Conservation (phyloP, 2,888 invertebrate genomes). For the Hesperia comma region DNA sequence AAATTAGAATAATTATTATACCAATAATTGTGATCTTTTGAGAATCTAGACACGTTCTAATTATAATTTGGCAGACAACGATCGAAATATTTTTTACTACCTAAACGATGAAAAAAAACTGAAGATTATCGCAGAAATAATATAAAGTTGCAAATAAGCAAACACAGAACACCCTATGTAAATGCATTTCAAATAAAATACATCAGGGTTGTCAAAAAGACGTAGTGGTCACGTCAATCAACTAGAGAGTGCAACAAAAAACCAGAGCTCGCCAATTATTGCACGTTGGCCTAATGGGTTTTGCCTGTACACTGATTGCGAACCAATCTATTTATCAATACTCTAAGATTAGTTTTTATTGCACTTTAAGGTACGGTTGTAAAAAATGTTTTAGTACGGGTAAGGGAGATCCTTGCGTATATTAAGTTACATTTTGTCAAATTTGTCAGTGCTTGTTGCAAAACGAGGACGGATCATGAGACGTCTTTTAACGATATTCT, state of each 20-base stretch:
- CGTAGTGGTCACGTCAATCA: constrained; percentile 80
- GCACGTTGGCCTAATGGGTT: constrained; percentile 78
- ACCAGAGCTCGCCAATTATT: constrained; percentile 75
- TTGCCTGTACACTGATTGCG: constrained; percentile 71
- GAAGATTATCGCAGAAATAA: background rate
- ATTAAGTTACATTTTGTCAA: constrained; percentile 12
- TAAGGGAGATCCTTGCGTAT: constrained; percentile 9
- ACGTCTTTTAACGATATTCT: too few relatives aligned
- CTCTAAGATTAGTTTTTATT: constrained; percentile 42
- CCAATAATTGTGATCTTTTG: too few relatives aligned
- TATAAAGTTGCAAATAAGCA: background rate
- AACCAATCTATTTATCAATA: constrained; percentile 54
- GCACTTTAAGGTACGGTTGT: constrained; percentile 15
- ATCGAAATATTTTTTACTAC: too few relatives aligned
- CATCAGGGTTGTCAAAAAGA: constrained; percentile 77
- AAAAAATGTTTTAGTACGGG: constrained; percentile 31
- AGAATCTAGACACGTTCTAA: too few relatives aligned
- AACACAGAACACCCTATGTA: constrained; percentile 56
- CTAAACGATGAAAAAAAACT: background rate
- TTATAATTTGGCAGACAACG: too few relatives aligned
- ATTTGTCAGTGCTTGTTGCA: background rate
- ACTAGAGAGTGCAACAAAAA: constrained; percentile 62
- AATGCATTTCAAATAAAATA: constrained; percentile 60
- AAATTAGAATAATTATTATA: too few relatives aligned
- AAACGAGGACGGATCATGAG: too few relatives aligned